Percentiles rank a stretch among this genome's conserved stretches.
Conservation (phyloP, 2,113 vertebrate species). For the Trogon melanurus region DNA sequence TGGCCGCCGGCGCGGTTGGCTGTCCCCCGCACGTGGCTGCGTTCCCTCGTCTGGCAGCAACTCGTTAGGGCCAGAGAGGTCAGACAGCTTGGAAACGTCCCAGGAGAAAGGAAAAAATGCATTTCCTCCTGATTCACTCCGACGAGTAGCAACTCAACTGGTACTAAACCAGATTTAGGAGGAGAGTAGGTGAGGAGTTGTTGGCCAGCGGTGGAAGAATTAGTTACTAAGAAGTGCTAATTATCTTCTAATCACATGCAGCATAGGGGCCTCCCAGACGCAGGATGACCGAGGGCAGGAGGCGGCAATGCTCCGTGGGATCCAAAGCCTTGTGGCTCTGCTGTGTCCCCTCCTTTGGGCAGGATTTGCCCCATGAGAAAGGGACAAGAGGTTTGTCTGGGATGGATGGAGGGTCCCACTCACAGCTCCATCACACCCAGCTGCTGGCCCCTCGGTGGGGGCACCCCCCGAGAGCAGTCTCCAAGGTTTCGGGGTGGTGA, state of each 20-base stretch:
- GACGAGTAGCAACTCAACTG: not conserved
- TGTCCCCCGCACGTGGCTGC: rapidly evolving
- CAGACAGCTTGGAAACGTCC: not conserved
- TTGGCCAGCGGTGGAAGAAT: not conserved
- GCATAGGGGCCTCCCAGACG: not conserved
- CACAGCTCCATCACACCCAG: rapidly evolving
- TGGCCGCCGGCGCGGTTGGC: rapidly evolving
- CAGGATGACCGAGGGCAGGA: not conserved
- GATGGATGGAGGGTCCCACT: too few relatives aligned
- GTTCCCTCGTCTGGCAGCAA: not conserved
- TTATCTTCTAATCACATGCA: not conserved
- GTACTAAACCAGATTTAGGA: not conserved
- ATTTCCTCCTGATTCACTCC: not conserved
- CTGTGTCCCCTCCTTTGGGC: rapidly evolving
- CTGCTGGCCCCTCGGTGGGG: rapidly evolving
- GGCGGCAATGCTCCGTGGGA: rapidly evolving
- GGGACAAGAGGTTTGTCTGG: rapidly evolving
- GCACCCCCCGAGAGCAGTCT: not conserved
- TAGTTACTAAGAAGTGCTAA: slow-evolving; percentile 7
- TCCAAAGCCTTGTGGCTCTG: not conserved
- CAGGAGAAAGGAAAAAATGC: slow-evolving; percentile 6
- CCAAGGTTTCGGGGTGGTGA: not conserved
- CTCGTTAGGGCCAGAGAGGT: not conserved
- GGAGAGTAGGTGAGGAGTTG: not conserved
- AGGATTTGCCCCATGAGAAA: not conserved